A percentile compares a stretch with the other conserved stretches of the same genome.
These are phyloP conservation scores for Netelia virgata DNA, from an alignment of 2,888 invertebrate genomes.

Conservation along the genomic window DNA sequence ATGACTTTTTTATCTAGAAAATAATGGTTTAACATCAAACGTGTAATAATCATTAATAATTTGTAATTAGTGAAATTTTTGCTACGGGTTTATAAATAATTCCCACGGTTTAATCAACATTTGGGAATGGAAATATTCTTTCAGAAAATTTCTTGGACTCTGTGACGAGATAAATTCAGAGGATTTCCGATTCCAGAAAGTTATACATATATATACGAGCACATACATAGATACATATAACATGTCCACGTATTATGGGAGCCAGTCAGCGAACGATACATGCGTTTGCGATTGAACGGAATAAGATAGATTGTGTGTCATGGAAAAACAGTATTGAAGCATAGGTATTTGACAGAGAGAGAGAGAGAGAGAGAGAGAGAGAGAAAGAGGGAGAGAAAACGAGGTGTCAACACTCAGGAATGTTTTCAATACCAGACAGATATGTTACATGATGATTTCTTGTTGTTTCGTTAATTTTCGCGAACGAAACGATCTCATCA, in stretches of 20 bases:
- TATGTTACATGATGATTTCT: slow-evolving; percentile 71
- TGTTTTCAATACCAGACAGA: slow-evolving; percentile 78
- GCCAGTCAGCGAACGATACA: slow-evolving; percentile 21
- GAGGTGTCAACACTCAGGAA: slow-evolving; percentile 83
- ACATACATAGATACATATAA: background rate
- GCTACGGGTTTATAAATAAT: background rate
- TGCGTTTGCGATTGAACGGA: slow-evolving; percentile 39
- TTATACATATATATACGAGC: background rate
- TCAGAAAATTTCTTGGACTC: background rate
- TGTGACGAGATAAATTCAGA: background rate
- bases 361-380: slow-evolving; percentile 33
- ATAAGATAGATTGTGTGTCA: slow-evolving; percentile 54
- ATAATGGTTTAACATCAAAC: slow-evolving; percentile 24
- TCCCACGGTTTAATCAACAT: background rate
- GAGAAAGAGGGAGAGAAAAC: slow-evolving; percentile 76
- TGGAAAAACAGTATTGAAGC: slow-evolving; percentile 51
- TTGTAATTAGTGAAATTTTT: background rate
- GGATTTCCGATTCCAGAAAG: slow-evolving; percentile 16
- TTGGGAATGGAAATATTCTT: background rate
- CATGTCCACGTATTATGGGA: background rate
- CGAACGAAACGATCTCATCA: background rate
- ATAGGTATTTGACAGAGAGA: slow-evolving; percentile 48
- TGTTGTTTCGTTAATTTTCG: slow-evolving; percentile 6
- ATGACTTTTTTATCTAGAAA: slow-evolving; percentile 83
- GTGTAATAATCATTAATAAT: background rate